phyloP scores from a whole-genome alignment of 2,113 vertebrate species.

The Gnathonemus echidnorhynchus region DNA sequence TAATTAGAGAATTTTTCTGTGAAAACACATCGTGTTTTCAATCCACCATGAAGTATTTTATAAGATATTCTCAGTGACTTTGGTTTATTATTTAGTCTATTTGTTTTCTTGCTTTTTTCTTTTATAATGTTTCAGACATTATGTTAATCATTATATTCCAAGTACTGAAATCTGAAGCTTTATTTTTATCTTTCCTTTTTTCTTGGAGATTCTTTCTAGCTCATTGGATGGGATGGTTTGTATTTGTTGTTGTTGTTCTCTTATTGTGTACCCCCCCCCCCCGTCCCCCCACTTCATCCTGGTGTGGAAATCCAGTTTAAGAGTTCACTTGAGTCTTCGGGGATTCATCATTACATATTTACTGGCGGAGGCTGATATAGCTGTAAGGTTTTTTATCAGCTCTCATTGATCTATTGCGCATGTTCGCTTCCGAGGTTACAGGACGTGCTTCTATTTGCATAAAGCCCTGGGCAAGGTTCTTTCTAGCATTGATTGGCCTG shows the following conservation, averaged over 20 bases:
- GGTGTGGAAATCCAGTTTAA: constrained; percentile 74
- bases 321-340: constrained; percentile 70
- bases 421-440: constrained; percentile 89
- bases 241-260: constrained; percentile 22
- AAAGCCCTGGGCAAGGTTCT: constrained; percentile 99
- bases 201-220: background rate
- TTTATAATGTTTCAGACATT: constrained; percentile 45
- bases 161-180: constrained; percentile 48
- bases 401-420: constrained; percentile 96
- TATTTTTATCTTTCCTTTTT: constrained; percentile 17
- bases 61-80: background rate
- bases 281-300: constrained; percentile 40
- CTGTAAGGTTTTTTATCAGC: constrained; percentile 85
- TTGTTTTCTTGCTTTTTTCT: background rate
- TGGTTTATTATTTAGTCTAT: constrained; percentile 30
- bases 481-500: constrained; percentile 99
- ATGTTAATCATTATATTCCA: constrained; percentile 54
- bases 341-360: constrained; percentile 96
- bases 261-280: constrained; percentile 14
- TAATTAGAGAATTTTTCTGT: background rate
- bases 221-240: background rate
- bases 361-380: constrained; percentile 86
- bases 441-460: constrained; percentile 97
- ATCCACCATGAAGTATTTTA: background rate
- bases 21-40: background rate